Conservation (phyloP, 1,140 invertebrate genomes). For the Drosophila tropicalis region DNA sequence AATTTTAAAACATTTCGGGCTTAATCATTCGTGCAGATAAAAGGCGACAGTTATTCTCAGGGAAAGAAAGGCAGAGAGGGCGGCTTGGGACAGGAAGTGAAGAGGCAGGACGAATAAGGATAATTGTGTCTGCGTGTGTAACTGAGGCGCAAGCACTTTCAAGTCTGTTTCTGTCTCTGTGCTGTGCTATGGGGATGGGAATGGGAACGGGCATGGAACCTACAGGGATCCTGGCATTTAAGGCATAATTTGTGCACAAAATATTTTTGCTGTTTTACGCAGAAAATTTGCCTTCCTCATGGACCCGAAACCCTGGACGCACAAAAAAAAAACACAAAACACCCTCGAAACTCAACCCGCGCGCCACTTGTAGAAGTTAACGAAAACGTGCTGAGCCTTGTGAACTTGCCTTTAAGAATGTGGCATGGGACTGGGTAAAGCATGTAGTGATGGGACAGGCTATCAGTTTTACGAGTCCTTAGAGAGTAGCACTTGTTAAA, state of each 20-base stretch:
- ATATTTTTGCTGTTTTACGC: slow-evolving; percentile 65
- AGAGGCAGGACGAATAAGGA: slow-evolving; percentile 31
- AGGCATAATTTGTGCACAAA: slow-evolving; percentile 75
- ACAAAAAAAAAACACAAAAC: neutral
- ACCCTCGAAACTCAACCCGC: slow-evolving; percentile 26
- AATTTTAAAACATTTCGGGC: slow-evolving; percentile 72
- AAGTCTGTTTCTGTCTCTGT: slow-evolving; percentile 17
- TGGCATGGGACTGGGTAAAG: neutral
- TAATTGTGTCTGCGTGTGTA: slow-evolving; percentile 74
- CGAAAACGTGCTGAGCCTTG: slow-evolving; percentile 72
- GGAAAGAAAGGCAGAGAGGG: neutral
- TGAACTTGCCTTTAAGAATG: slow-evolving; percentile 41
- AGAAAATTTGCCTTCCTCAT: slow-evolving; percentile 47
- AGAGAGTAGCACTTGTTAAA: slow-evolving; percentile 72
- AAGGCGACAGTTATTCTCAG: slow-evolving; percentile 71
- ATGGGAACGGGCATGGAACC: neutral
- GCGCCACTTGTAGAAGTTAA: slow-evolving; percentile 71
- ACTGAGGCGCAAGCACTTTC: slow-evolving; percentile 31
- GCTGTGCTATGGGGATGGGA: too few relatives aligned
- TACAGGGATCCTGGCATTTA: slow-evolving; percentile 41
- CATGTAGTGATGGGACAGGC: slow-evolving; percentile 22
- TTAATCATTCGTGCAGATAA: slow-evolving; percentile 80
- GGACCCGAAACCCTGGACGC: slow-evolving; percentile 6
- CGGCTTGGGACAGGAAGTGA: neutral
- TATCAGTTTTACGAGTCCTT: slow-evolving; percentile 79